Evolutionary conservation across 2,797 vertebrate species (phyloP), one percentile per base, ranked within the genome.

Genomic region (Alcedo quadribrachys): DNA sequence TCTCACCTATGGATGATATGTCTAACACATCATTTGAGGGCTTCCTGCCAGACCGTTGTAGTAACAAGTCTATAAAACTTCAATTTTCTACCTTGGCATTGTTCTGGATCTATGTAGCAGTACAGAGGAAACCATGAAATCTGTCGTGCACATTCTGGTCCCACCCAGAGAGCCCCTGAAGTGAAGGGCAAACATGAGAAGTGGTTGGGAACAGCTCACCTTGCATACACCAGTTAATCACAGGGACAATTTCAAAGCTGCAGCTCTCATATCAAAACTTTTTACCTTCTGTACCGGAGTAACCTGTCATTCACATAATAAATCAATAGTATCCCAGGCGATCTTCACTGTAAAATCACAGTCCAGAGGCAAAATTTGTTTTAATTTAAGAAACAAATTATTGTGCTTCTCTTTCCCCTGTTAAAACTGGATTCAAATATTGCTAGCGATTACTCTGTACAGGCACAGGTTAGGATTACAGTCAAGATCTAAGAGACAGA

Each of bases 361-460:
- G 6, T 70, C 45, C n/a, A 37, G 66, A 0, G 0, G 35, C 6
- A 2, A 5, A 57, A 46, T 53, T 62, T 43, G 32, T 67, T 86
- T 82, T 70, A 12, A 40, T 76, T 71, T 17, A 60, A 60, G 58
- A 63, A 76, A 79, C 3, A 66, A 67, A 88, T 25, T 5, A 63
- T 76, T 42, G 42, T 0, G 0, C n/a, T 67, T 13, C 20, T 5
- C 19, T 7, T 53, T 6, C 12, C 21, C 3, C 12, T 30, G 22
- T 55, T 76, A 79, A 58, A 78, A 50, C 9, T 42, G 25, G 11
- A 24, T 82, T 71, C 16, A 63, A 22, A 67, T 15, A 24, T 58
- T 79, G 42, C 22, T 45, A 48, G 22, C 7, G 43, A 27, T 40
- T 68, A 73, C 13, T 46, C 60, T 68, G 28, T 51, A 22, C 30